Base-by-base conservation (phyloP, 2,797 vertebrate species). In the Oreonectes daqikongensis region DNA sequence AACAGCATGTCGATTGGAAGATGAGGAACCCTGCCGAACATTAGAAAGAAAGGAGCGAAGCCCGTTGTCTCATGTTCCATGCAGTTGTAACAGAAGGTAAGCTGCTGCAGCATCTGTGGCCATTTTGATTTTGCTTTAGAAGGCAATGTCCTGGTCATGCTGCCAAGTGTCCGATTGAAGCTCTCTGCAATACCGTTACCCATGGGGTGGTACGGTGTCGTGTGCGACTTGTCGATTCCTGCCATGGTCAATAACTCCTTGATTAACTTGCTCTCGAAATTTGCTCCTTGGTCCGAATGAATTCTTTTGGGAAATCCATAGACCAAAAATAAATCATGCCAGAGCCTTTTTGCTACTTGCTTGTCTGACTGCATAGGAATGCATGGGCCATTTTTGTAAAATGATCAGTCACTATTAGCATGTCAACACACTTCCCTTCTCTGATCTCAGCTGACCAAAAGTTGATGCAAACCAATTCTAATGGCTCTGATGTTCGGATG, bases 11-110 rank as follows among this genome's bases (percentile, higher is more conserved):
- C 77, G 20, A 79, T 32, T 8, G 50, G 82, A 4, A 77, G 11
- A 11, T 35, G 9, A 5, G 69, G 73, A 11, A 14, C 35, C 61
- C 73, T 69, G 2, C 79, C 67, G 63, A 77, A 81, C 77, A 79
- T 81, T 0, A 84, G 9, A 6, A 30, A 28, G 17, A 77, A 82
- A 1, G 67, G 73, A 0, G 82, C 40, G 12, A 52, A 77, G 1
- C 82, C 72, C 3, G 71, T 81, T 17, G 79, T 80, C 24, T 80
- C 78, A 35, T 80, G 73, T 4, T 60, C 26, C 12, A 76, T 77
- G 15, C 65, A 75, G 3, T 75, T 83, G 17, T 81, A 78, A 0
- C 63, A 14, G 17, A 78, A 79, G 4, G 71, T 81, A 6, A 83
- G 38, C 10, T 48, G 12, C 7, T 79, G 40, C 30, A 82, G 20